Evolutionary conservation across 2,888 invertebrate species (phyloP), one percentile per base, ranked within the genome.

Genomic region (Heliconius charithonia): DNA sequence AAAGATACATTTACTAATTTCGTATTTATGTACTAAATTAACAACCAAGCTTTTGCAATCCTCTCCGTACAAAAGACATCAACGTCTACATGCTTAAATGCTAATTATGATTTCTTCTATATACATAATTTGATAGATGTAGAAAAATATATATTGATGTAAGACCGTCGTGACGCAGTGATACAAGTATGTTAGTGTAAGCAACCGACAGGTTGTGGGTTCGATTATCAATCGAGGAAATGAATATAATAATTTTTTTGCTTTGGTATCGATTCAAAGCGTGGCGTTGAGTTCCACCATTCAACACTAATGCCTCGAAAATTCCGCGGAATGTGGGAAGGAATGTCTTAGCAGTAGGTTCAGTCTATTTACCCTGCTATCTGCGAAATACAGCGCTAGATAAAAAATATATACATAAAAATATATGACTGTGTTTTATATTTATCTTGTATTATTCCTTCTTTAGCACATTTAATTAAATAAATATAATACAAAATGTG

Each of bases 1-100:
- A 63, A 80, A 79, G 2, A 56, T 67, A 59, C 67, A 79, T n/a
- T 75, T 77, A 81, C 75, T 71, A 67, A 51, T 67, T 75, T 70
- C 67, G 25, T 62, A 73, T 72, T 75, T 71, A 67, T 69, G 37
- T 32, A 63, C 67, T 72, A 63, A 69, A n/a, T 69, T 69, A 62
- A 59, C 56, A 65, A 69, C 56, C 63, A 78, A 78, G 65, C 67
- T 37, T 63, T 51, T 59, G 7, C 29, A 72, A 70, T 29, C n/a
- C 41, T 12, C 45, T 45, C 76, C 82, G 79, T 86, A 89, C 85
- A 92, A 92, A 92, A 93, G 92, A 93, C 90, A 88, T 92, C 92
- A 92, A 92, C 92, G 92, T 75, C 62, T 45, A 59, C 73, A 71
- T 75, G 37, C n/a, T 41, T 19, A 63, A 22, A 63, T 25, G 3